Conservation (phyloP, 2,888 invertebrate genomes). For the Torymus aiolomorphi region DNA sequence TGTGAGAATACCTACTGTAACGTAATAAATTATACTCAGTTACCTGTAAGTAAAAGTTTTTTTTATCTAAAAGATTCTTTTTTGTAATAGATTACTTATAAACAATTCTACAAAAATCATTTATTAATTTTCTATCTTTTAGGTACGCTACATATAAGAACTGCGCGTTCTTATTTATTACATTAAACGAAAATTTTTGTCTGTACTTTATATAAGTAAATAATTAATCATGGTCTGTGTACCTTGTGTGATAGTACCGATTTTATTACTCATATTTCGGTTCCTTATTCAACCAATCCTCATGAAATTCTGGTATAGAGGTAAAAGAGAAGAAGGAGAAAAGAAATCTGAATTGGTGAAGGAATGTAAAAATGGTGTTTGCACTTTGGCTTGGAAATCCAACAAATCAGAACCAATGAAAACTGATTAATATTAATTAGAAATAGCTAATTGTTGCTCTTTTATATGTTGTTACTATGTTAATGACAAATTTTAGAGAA, state of each 20-base stretch:
- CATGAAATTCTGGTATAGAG: slow-evolving; percentile 88
- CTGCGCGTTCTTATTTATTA: no score
- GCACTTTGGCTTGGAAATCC: slow-evolving; percentile 69
- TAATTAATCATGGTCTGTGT: slow-evolving; percentile 83
- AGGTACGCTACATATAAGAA: no score
- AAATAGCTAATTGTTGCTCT: slow-evolving; percentile 4
- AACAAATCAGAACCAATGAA: slow-evolving; percentile 59
- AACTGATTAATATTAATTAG: slow-evolving; percentile 55
- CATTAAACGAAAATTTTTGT: background rate
- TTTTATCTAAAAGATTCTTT: no score
- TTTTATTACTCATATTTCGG: slow-evolving; percentile 89
- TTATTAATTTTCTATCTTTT: no score
- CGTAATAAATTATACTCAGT: no score
- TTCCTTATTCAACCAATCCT: slow-evolving; percentile 89
- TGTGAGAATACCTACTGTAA: no score
- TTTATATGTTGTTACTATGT: background rate
- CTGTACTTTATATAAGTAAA: background rate
- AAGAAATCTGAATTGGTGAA: slow-evolving; percentile 67
- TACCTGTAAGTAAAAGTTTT: no score
- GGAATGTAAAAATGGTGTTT: slow-evolving; percentile 72
- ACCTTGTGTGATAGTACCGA: slow-evolving; percentile 90
- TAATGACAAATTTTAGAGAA: slow-evolving; percentile 24
- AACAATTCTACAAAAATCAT: no score
- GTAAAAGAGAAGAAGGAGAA: slow-evolving; percentile 76
- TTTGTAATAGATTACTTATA: no score